Base-by-base conservation (phyloP, 1,140 invertebrate genomes). In the Sycophila sp. region DNA sequence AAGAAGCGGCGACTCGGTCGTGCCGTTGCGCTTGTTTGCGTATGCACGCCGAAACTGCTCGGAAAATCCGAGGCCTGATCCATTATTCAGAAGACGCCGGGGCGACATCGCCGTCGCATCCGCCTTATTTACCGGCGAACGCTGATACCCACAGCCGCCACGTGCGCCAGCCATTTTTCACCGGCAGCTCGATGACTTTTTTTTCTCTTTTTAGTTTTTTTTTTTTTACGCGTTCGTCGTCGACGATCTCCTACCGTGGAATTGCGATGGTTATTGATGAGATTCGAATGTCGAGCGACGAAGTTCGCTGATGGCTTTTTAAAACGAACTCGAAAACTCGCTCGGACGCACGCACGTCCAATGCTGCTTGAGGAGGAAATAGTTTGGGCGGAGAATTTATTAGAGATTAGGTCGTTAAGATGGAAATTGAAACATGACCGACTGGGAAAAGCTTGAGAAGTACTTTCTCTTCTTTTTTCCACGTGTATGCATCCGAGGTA, bases 71-170 rank as follows among this genome's bases (percentile, higher is more conserved):
- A 51, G 45, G n/a, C 13, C n/a, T 34, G 19, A 51, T 64, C 62
- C 62, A 64, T 64, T 64, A 64, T 64, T 64, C 62, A 64, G 36
- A 64, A 34, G 45, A 51, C 11, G 30, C 60, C 22, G n/a, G n/a
- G n/a, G n/a, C n/a, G n/a, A n/a, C n/a, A n/a, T n/a, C n/a, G n/a
- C 26, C 42, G 53, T 22, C 28, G 32, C 28, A n/a, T 53, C 11
- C 30, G 28, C 60, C n/a, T 32, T 51, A 65, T 65, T 65, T 65
- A 53, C 62, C 62, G 22, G 22, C 42, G 19, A 34, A 53, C 28
- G 49, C 49, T 30, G 24, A 4, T 8, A 5, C 24, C 22, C n/a
- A 24, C 7, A 30, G 49, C 15, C 42, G 49, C n/a, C 22, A 53
- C 49, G 49, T 53, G 24, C 49, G 49, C 49, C 1, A 5, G 26